phyloP scores from a whole-genome alignment of 2,113 vertebrate species.

The Cryptoleucopteryx plumbea region DNA sequence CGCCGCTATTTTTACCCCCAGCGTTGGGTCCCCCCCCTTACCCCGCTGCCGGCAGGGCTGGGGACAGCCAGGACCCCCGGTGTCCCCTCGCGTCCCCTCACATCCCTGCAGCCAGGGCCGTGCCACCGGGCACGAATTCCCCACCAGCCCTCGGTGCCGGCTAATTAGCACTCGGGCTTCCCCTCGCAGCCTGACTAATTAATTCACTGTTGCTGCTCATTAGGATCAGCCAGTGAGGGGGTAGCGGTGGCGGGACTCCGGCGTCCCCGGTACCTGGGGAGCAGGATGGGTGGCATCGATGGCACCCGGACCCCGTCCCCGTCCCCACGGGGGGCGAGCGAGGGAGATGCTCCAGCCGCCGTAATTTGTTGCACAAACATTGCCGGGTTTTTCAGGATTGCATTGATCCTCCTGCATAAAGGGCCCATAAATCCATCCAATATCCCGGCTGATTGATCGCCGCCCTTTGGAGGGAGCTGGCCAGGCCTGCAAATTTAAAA shows the following conservation, averaged over 20 bases:
- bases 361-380: constrained; percentile 51
- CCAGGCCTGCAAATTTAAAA: constrained; percentile 3
- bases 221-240: background rate
- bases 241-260: background rate
- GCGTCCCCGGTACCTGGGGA: background rate
- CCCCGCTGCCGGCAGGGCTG: no score
- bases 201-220: constrained; percentile 22
- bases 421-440: constrained; percentile 51
- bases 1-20: background rate
- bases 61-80: background rate
- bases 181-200: constrained; percentile 1
- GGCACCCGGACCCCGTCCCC: background rate
- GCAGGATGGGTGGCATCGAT: background rate
- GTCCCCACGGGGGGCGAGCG: background rate
- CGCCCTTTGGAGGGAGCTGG: constrained; percentile 28
- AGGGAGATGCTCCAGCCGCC: background rate
- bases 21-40: no score
- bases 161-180: constrained; percentile 14
- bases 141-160: background rate
- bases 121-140: background rate
- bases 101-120: background rate
- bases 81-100: background rate
- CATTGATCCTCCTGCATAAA: constrained; percentile 47
- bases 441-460: constrained; percentile 44
- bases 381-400: background rate